phyloP scores from a whole-genome alignment of 53 echinoderm and acorn worm genomes.

The Holothuria scabra region DNA sequence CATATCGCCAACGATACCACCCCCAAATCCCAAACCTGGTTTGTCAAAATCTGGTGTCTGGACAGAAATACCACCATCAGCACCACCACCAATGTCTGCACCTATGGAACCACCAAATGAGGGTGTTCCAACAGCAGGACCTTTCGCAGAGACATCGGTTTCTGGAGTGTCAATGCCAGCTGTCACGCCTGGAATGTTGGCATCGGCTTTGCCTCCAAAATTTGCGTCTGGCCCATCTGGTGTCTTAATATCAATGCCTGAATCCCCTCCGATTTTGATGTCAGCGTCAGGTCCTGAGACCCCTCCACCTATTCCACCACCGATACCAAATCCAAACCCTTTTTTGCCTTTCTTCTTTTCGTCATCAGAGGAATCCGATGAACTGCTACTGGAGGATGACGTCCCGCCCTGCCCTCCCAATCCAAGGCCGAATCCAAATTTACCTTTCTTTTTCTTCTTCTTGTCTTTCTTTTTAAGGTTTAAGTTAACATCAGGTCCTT shows the following conservation, averaged over 20 bases:
- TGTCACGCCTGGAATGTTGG: conserved; percentile 41
- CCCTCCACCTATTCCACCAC: conserved; percentile 50
- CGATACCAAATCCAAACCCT: conserved; percentile 30
- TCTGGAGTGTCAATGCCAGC: conserved; percentile 63
- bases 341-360: conserved; percentile 14
- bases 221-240: conserved; percentile 50
- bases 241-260: conserved; percentile 47
- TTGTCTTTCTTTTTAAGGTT: conserved; percentile 36
- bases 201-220: conserved; percentile 32
- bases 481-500: conserved; percentile 48
- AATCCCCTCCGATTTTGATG: conserved; percentile 53
- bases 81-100: conserved; percentile 41
- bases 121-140: conserved; percentile 60
- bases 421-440: conserved; percentile 49
- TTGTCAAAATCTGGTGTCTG: conserved; percentile 51
- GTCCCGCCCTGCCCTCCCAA: conserved; percentile 28
- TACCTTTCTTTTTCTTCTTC: conserved; percentile 51
- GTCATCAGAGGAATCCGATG: conserved; percentile 35
- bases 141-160: conserved; percentile 49
- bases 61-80: conserved; percentile 35
- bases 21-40: conserved; percentile 41
- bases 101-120: conserved; percentile 47
- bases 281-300: conserved; percentile 34
- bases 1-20: conserved; percentile 47
- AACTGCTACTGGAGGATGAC: conserved; percentile 22